A percentile compares a stretch with the other conserved stretches of the same genome.
These are phyloP conservation scores for Tuberolachnus salignus DNA, from an alignment of 2,888 invertebrate species.

Conservation along the genomic window DNA sequence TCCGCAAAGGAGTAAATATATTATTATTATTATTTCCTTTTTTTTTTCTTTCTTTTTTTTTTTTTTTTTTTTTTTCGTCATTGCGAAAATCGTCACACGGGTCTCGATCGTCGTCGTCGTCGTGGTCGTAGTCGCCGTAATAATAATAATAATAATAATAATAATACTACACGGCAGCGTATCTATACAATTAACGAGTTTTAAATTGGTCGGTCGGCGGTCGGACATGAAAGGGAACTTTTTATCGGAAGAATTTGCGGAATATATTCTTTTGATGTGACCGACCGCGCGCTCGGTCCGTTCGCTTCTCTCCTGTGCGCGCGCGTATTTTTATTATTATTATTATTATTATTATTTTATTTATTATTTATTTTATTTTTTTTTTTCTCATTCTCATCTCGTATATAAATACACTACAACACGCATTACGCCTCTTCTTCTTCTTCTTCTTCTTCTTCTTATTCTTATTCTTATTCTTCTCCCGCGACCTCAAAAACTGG, in stretches of 20 bases:
- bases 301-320: slow-evolving; percentile 28
- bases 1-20: not conserved
- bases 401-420: not conserved
- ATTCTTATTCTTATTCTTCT: slow-evolving; percentile 6
- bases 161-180: slow-evolving; percentile 13
- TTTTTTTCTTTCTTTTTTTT: slow-evolving; percentile 12
- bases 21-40: slow-evolving; percentile 12
- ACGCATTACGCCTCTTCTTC: not conserved
- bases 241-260: slow-evolving; percentile 56
- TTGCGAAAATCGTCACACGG: slow-evolving; percentile 42
- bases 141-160: slow-evolving; percentile 10
- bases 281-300: slow-evolving; percentile 26
- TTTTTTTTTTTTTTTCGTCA: not conserved
- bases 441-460: slow-evolving; percentile 4
- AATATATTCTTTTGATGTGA: slow-evolving; percentile 53
- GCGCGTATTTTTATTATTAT: too few relatives aligned
- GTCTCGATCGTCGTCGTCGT: not conserved
- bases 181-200: slow-evolving; percentile 55
- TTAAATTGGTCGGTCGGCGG: slow-evolving; percentile 56
- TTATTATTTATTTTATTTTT: slow-evolving; percentile 37
- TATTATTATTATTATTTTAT: too few relatives aligned
- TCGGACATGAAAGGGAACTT: slow-evolving; percentile 52
- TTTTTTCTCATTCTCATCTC: slow-evolving; percentile 24
- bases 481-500: slow-evolving; percentile 40
- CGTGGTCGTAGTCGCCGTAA: too few relatives aligned